These are phyloP conservation scores for Diachrysia chrysitis DNA, from an alignment of 2,888 invertebrate species.

Conservation along the genomic window DNA sequence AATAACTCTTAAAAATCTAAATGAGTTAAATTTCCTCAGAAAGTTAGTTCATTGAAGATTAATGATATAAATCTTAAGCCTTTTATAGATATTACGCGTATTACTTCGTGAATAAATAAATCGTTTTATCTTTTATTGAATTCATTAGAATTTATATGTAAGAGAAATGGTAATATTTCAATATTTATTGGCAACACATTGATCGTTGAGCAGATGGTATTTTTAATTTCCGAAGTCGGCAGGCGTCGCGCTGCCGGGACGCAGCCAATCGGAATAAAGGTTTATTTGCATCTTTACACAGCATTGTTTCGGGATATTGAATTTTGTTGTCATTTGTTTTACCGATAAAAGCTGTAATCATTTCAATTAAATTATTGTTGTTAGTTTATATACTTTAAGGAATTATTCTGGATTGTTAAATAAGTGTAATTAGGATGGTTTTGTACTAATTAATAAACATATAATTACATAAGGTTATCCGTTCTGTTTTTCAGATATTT, in stretches of 20 bases:
- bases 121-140: constrained; percentile 30
- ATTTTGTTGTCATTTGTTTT: constrained; percentile 33
- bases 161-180: constrained; percentile 44
- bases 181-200: constrained; percentile 54
- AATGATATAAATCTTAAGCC: background rate
- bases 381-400: too few relatives aligned
- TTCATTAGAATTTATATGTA: constrained; percentile 29
- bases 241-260: constrained; percentile 30
- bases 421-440: too few relatives aligned
- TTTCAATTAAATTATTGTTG: too few relatives aligned
- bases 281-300: constrained; percentile 61
- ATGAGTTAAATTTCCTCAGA: background rate
- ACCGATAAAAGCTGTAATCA: background rate
- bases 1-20: too few relatives aligned
- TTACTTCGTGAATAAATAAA: constrained; percentile 19
- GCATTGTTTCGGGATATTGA: constrained; percentile 38
- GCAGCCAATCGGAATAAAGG: constrained; percentile 59
- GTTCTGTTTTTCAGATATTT: too few relatives aligned
- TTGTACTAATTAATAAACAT: too few relatives aligned
- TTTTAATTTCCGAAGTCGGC: constrained; percentile 58
- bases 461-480: too few relatives aligned
- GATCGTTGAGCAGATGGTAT: constrained; percentile 55
- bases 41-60: background rate
- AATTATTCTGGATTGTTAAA: too few relatives aligned
- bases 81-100: background rate